phyloP scores from a whole-genome alignment of 1,140 invertebrate genomes.

The Amyelois transitella region DNA sequence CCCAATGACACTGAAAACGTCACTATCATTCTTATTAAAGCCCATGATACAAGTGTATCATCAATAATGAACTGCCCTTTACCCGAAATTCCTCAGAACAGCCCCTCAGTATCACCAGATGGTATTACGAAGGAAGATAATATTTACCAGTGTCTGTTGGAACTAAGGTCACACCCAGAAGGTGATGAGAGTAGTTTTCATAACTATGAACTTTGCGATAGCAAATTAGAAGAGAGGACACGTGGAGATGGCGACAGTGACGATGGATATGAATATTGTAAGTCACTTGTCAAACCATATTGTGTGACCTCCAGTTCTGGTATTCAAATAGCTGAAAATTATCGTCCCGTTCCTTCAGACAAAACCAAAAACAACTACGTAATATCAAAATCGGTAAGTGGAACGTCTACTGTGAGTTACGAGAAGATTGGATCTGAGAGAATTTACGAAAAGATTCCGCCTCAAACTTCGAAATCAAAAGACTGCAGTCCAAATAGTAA shows the following conservation, averaged over 20 bases:
- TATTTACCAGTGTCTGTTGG: constrained; percentile 65
- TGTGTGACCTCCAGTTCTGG: constrained; percentile 57
- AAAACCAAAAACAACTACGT: constrained; percentile 48
- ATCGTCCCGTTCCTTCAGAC: constrained; percentile 30
- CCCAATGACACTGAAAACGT: constrained; percentile 44
- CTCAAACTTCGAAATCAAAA: constrained; percentile 40
- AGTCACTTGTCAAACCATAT: constrained; percentile 61
- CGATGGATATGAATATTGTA: constrained; percentile 71
- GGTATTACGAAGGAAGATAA: constrained; percentile 33
- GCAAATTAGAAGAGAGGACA: constrained; percentile 55
- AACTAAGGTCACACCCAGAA: constrained; percentile 63
- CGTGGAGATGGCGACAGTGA: constrained; percentile 65
- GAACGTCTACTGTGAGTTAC: constrained; percentile 66
- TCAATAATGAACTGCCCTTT: constrained; percentile 70
- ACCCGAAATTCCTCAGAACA: constrained; percentile 63
- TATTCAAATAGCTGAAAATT: constrained; percentile 60
- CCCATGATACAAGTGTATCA: constrained; percentile 27
- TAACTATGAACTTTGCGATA: constrained; percentile 66
- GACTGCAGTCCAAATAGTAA: constrained; percentile 45
- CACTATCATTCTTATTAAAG: constrained; percentile 49
- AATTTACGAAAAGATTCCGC: constrained; percentile 69
- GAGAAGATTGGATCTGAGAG: constrained; percentile 67
- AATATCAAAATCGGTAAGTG: constrained; percentile 64
- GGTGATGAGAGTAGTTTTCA: constrained; percentile 64
- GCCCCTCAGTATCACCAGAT: constrained; percentile 6